Evolutionary conservation across 2,888 invertebrate genomes (phyloP).

Genomic region (Eupithecia abbreviata): DNA sequence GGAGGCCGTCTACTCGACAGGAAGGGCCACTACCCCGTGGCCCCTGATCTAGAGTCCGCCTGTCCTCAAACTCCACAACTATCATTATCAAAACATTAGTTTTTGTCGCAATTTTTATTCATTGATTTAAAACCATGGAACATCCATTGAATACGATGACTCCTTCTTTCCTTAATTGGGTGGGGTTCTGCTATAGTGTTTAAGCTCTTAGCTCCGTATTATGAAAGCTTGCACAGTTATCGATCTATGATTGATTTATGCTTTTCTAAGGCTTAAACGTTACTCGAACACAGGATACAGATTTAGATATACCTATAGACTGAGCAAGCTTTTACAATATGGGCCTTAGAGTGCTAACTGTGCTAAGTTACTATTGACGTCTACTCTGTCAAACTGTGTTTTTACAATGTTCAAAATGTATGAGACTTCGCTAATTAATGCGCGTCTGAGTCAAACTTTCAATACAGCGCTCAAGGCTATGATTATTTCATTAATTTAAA

Average conservation of each 20-base stretch:
- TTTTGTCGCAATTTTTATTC: background rate
- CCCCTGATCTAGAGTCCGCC: background rate
- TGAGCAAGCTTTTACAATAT: too few species aligned
- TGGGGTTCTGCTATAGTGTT: background rate
- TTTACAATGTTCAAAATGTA: background rate
- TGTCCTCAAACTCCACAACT: background rate
- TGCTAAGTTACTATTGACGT: background rate
- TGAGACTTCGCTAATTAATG: background rate
- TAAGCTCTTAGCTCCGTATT: background rate
- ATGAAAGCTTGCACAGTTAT: too few species aligned
- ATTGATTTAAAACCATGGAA: too few species aligned
- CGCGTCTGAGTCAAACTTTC: background rate
- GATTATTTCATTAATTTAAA: conserved; percentile 9
- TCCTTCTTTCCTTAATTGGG: background rate
- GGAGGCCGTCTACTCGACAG: too few species aligned
- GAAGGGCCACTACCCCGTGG: too few species aligned
- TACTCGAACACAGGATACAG: too few species aligned
- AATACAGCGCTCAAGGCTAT: background rate
- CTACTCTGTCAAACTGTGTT: background rate
- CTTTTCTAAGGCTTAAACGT: background rate
- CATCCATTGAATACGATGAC: background rate
- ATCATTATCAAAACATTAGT: too few species aligned
- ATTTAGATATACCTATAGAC: too few species aligned
- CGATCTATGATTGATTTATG: background rate
- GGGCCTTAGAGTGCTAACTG: background rate